Conservation (phyloP, 2,113 vertebrate genomes). For the Sylvilagus bachmani region DNA sequence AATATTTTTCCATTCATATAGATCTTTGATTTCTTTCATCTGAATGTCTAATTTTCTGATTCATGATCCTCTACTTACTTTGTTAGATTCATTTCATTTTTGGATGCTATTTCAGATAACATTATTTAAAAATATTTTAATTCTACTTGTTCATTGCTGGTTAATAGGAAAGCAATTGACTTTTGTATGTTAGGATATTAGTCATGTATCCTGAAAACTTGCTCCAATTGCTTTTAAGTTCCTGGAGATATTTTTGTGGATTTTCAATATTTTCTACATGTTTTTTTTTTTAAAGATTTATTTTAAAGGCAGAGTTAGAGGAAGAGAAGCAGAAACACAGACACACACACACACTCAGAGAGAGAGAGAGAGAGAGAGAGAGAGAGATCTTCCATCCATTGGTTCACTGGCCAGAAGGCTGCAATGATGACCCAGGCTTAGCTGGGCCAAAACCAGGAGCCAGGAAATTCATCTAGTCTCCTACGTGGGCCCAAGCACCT, state of each 20-base stretch:
- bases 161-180: background rate
- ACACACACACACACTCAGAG: too few relatives aligned
- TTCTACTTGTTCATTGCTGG: background rate
- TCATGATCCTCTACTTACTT: background rate
- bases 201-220: background rate
- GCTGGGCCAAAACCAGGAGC: too few relatives aligned
- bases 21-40: background rate
- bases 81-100: background rate
- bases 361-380: too few relatives aligned
- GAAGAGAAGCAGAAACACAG: too few relatives aligned
- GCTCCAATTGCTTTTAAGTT: background rate
- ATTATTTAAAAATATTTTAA: background rate
- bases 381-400: too few relatives aligned
- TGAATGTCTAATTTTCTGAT: background rate
- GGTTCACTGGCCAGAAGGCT: too few relatives aligned
- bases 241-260: background rate
- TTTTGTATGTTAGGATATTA: background rate
- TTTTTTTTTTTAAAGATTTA: background rate
- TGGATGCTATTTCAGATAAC: background rate
- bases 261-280: background rate
- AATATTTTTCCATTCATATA: background rate
- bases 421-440: too few relatives aligned
- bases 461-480: too few relatives aligned
- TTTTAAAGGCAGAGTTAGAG: too few relatives aligned
- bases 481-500: too few relatives aligned